A percentile compares a stretch with the other conserved stretches of the same genome.
phyloP scores from a whole-genome alignment of 2,113 vertebrate genomes.

The Protomyctophum bolini region DNA sequence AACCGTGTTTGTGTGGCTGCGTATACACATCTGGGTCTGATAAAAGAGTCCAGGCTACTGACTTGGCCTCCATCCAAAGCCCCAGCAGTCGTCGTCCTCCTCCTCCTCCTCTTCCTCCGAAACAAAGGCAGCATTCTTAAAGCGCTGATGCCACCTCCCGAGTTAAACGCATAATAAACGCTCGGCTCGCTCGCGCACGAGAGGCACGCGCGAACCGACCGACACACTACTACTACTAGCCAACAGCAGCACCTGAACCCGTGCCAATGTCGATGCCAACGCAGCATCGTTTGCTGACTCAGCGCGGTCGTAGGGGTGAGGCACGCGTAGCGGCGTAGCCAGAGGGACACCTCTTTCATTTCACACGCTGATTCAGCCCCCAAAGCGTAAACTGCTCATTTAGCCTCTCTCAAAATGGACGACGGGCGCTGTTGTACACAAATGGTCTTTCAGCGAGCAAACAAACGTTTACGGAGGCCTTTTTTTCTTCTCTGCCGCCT shows the following conservation, averaged over 20 bases:
- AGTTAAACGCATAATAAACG: conserved; percentile 1
- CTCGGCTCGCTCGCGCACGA: neutral
- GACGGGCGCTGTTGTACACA: conserved; percentile 30
- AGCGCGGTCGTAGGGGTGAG: conserved; percentile 40
- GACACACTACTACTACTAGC: no score
- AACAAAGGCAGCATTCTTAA: conserved; percentile 31
- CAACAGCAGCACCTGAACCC: conserved; percentile 27
- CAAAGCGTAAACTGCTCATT: conserved; percentile 44
- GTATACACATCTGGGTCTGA: conserved; percentile 56
- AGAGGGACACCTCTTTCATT: conserved; percentile 1
- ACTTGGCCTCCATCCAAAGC: conserved; percentile 3
- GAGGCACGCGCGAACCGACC: conserved; percentile 8
- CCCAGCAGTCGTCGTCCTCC: neutral
- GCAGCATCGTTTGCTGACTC: conserved; percentile 44
- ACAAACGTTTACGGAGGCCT: conserved; percentile 35
- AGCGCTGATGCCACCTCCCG: conserved; percentile 36
- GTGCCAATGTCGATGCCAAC: conserved; percentile 48
- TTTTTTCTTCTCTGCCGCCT: conserved; percentile 4
- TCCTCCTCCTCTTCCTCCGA: neutral
- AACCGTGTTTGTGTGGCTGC: neutral
- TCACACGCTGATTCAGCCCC: conserved; percentile 13
- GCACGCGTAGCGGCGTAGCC: neutral
- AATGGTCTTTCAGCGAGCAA: conserved; percentile 39
- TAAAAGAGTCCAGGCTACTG: conserved; percentile 22
- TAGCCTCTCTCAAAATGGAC: conserved; percentile 25